These are phyloP conservation scores for Chymomyza fuscimana DNA, from an alignment of 2,888 invertebrate genomes.

Conservation along the genomic window DNA sequence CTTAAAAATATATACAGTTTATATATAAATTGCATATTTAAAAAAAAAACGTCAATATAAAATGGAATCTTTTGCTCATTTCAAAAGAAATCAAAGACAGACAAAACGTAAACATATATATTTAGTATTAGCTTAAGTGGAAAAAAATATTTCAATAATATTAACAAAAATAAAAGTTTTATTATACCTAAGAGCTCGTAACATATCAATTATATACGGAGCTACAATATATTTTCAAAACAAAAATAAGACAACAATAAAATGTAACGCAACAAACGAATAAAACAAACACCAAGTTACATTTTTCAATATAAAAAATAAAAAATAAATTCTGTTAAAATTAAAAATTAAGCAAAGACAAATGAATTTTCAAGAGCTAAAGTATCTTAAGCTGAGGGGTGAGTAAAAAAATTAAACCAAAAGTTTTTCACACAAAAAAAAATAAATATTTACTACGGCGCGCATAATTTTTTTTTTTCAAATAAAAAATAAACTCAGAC, in stretches of 20 bases:
- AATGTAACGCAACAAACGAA: conserved; percentile 48
- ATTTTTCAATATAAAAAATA: conserved; percentile 41
- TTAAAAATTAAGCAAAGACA: conserved; percentile 10
- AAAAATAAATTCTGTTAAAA: conserved; percentile 21
- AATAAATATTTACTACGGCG: conserved; percentile 8
- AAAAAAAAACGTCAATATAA: conserved; percentile 32
- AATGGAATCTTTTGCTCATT: conserved; percentile 57
- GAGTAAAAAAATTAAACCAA: conserved; percentile 50
- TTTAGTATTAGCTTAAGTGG: neutral
- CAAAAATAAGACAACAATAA: conserved; percentile 19
- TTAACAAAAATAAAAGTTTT: conserved; percentile 25
- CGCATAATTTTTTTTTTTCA: conserved; percentile 22
- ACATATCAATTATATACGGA: conserved; percentile 70
- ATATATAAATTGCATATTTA: conserved; percentile 18
- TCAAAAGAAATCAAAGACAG: conserved; percentile 43
- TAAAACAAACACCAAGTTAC: conserved; percentile 59
- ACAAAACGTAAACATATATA: conserved; percentile 18
- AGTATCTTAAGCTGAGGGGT: conserved; percentile 42
- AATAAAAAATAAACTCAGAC: conserved; percentile 57
- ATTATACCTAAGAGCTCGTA: conserved; percentile 55
- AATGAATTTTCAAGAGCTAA: conserved; percentile 13
- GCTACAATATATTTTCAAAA: conserved; percentile 39
- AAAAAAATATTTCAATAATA: conserved; percentile 42
- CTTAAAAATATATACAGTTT: conserved; percentile 30
- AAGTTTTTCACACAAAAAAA: conserved; percentile 28